Base-by-base conservation (phyloP, 2,888 invertebrate genomes). In the Heliothis peltigera region DNA sequence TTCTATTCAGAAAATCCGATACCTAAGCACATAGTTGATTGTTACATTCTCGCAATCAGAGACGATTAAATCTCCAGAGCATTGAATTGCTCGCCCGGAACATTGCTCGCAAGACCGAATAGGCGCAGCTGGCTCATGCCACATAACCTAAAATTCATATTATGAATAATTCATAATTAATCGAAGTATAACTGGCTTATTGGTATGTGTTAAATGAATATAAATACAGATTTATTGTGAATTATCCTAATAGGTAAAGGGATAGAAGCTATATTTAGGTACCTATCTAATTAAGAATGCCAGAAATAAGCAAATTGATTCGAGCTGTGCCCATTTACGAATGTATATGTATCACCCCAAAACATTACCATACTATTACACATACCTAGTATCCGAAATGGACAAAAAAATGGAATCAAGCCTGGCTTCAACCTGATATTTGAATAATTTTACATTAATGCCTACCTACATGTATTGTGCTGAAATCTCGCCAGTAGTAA, bases 11-110 rank as follows among this genome's bases (percentile, higher is more conserved):
- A 60, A 73, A 77, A 66, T 67, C 63, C 56, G 59, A 70, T 61
- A 54, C 19, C 71, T 70, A 75, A 79, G 79, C 81, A 43, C 43
- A 68, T 71, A 77, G 56, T 79, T 66, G 64, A 77, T 73, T 77
- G 77, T 75, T 55, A 66, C 21, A 74, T 53, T 69, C 66, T 44
- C 47, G 66, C 78, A 69, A 82, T 84, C 72, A 75, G 56, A 66
- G 63, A 56, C 76, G 81, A 82, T 81, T 82, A 82, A 71, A 65
- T 73, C 74, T 66, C 70, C 18, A 70, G 75, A 71, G 77, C 65
- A 77, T 74, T 70, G 64, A 76, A 75, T 75, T 74, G 77, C 71
- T 75, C 60, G 62, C 66, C 75, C 61, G 52, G 49, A 66, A 70
- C 62, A 75, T 82, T 79, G 77, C 83, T 68, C 56, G 42, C 25